Evolutionary conservation across 2,888 invertebrate genomes (phyloP), one percentile per base, ranked within the genome.

Genomic region (Latrodectus elegans): DNA sequence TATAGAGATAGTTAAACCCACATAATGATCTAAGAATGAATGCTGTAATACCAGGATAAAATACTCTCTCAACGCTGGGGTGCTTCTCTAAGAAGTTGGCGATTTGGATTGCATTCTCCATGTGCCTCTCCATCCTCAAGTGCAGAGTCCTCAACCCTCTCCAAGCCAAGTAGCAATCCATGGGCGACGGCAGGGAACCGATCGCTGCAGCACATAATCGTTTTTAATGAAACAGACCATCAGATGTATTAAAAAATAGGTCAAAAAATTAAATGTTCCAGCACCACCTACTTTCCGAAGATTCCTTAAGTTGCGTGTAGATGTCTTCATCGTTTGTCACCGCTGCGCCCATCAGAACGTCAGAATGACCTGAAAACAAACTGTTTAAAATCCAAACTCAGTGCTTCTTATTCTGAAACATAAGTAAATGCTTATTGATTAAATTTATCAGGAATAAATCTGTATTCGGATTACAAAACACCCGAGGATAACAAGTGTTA

Each of bases 271-370:
- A 38, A 38, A 38, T 38, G 6, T 38, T 38, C 6, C 12, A 11
- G 8, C 15, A 51, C 72, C 12, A 91, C 91, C 92, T 93, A 97
- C 97, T 95, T 92, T 97, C 97, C 93, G 98, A 98, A 88, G 97
- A 93, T 93, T 96, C 98, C 90, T 95, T 94, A 52, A 99, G 92
- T 91, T 94, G 94, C 12, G 95, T 93, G 89, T 94, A 95, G 3
- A 98, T 91, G 67, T 94, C 94, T 65, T 96, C 95, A 90, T 95
- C 94, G 90, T 95, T 97, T 4, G 96, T 94, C 52, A 96, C 93
- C 8, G 95, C 94, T n/a, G 96, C 96, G 4, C 99, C 99, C 99
- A 99, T 99, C 9, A 99, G 95, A n/a, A 98, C 96, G 93, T 99
- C 99, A 0, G 97, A 95, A 93, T 99, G 99, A 0, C 99, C 93